Percentiles rank a stretch among this genome's conserved stretches.
These are phyloP conservation scores for Homarus gammarus DNA, from an alignment of 2,888 invertebrate genomes.

Conservation along the genomic window DNA sequence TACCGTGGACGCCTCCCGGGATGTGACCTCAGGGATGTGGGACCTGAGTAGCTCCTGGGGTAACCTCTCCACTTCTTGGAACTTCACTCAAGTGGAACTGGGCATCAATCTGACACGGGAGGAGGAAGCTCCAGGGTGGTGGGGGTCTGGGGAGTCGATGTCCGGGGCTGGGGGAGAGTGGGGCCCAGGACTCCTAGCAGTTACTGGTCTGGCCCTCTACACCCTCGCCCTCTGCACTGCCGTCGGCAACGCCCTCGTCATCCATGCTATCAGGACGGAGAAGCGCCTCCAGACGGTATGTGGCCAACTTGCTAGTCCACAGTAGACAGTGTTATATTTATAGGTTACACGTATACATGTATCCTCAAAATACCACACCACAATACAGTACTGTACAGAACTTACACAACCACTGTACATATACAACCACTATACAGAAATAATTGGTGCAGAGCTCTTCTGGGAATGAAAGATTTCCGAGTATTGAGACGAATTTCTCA, in stretches of 20 bases:
- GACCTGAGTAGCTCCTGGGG: neutral
- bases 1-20: neutral
- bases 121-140: conserved; percentile 27
- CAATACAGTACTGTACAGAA: no score
- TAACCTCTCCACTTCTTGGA: conserved; percentile 17
- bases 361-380: no score
- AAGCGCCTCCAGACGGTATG: conserved; percentile 80
- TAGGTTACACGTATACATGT: neutral
- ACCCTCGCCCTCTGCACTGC: conserved; percentile 80
- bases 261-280: conserved; percentile 81
- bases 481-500: no score
- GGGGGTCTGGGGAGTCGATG: neutral
- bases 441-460: no score
- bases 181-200: conserved; percentile 58
- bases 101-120: conserved; percentile 12
- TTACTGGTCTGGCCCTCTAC: conserved; percentile 79
- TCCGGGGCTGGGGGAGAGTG: conserved; percentile 29
- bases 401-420: no score
- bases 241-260: conserved; percentile 81
- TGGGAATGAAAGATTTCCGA: no score
- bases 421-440: no score
- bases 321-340: no score
- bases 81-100: conserved; percentile 8
- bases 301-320: conserved; percentile 19
- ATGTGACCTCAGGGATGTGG: neutral